phyloP scores from a whole-genome alignment of 1,140 invertebrate genomes.

The Ylistrum balloti region DNA sequence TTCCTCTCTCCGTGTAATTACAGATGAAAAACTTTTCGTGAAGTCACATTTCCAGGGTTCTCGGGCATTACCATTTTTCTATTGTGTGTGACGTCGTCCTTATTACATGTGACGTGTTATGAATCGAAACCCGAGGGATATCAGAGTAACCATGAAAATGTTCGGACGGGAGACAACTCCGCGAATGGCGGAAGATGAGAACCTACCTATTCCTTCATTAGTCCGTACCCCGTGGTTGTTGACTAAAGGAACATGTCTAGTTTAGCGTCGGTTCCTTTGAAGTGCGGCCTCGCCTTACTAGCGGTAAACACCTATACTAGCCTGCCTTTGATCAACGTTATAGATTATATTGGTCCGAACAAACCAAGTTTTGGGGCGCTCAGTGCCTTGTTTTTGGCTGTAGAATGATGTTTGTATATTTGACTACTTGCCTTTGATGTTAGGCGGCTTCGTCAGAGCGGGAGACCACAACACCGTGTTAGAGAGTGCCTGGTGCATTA shows the following conservation, averaged over 20 bases:
- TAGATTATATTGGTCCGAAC: constrained; percentile 39
- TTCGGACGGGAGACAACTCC: no score
- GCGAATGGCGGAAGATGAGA: not conserved
- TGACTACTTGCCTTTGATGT: constrained; percentile 14
- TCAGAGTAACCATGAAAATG: no score
- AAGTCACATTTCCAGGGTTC: no score
- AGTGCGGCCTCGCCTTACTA: constrained; percentile 1
- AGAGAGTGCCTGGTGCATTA: not conserved
- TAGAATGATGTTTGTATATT: constrained; percentile 26
- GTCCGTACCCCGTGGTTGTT: not conserved
- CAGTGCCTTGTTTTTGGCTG: constrained; percentile 16
- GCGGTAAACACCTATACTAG: not conserved
- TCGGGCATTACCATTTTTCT: no score
- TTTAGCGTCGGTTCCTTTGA: not conserved
- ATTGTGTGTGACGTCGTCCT: no score
- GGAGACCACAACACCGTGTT: not conserved
- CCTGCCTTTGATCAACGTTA: not conserved
- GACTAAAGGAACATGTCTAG: not conserved
- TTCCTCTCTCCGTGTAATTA: no score
- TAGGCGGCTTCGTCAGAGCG: not conserved
- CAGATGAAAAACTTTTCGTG: no score
- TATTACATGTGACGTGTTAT: no score
- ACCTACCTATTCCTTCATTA: not conserved
- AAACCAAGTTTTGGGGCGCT: constrained; percentile 23
- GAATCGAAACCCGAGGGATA: no score